Evolutionary conservation across 1,140 invertebrate species (phyloP).

Genomic region (Macrostomum lignano): DNA sequence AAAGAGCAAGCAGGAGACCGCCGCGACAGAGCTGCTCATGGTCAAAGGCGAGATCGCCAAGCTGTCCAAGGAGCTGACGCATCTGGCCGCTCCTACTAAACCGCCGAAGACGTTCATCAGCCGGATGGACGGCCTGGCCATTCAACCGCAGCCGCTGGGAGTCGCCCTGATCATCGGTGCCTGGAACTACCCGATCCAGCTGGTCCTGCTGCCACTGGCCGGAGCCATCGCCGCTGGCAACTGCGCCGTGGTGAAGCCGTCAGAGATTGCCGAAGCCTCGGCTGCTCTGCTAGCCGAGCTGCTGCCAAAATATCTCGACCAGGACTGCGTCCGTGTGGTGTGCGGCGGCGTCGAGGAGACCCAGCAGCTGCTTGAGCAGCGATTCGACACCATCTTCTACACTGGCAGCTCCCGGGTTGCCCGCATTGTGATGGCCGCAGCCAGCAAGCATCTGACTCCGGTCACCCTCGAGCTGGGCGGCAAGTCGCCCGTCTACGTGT

Average conservation of each 20-base stretch:
- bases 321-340: conserved; percentile 1
- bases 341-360: conserved; percentile 52
- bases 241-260: conserved; percentile 69
- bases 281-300: conserved; percentile 43
- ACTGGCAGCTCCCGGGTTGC: conserved; percentile 63
- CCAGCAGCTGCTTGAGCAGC: conserved; percentile 47
- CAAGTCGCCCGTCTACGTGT: too few relatives aligned
- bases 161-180: conserved; percentile 53
- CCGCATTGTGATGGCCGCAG: conserved; percentile 55
- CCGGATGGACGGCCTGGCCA: too few relatives aligned
- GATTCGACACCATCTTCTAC: conserved; percentile 90
- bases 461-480: conserved; percentile 74
- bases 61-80: too few relatives aligned
- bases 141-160: conserved; percentile 39
- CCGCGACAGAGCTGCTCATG: too few relatives aligned
- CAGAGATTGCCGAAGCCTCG: conserved; percentile 47
- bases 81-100: too few relatives aligned
- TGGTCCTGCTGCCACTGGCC: conserved; percentile 43
- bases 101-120: too few relatives aligned
- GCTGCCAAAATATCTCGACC: conserved; percentile 62
- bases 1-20: too few relatives aligned
- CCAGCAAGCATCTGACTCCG: conserved; percentile 68
- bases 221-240: conserved; percentile 79
- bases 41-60: too few relatives aligned
- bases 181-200: conserved; percentile 86